Evolutionary conservation across 2,888 invertebrate genomes (phyloP).

Genomic region (Julus scandinavius): DNA sequence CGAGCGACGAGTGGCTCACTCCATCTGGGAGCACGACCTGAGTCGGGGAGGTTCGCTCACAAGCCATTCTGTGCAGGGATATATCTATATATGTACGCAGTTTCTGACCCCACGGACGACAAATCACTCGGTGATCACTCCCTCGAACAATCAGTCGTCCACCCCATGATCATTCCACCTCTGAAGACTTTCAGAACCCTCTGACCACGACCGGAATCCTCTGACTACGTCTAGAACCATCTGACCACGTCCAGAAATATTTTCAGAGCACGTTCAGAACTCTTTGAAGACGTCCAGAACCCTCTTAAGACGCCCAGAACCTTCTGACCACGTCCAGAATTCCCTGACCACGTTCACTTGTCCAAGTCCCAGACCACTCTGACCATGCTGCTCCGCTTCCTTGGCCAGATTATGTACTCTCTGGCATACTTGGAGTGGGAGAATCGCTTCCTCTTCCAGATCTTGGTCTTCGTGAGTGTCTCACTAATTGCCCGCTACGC

Average conservation of each 20-base stretch:
- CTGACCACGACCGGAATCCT: no score
- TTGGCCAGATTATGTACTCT: not conserved
- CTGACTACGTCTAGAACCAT: no score
- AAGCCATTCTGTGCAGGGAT: not conserved
- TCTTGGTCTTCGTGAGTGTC: constrained; percentile 47
- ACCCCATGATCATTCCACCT: not conserved
- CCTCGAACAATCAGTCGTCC: not conserved
- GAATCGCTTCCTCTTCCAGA: not conserved
- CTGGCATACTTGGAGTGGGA: constrained; percentile 1
- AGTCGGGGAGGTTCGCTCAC: not conserved
- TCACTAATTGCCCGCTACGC: not conserved
- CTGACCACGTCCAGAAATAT: no score
- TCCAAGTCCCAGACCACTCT: not conserved
- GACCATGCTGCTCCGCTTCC: not conserved
- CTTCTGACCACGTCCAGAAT: no score
- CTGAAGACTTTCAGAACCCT: no score
- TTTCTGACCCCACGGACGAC: not conserved
- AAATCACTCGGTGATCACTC: not conserved
- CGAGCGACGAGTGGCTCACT: not conserved
- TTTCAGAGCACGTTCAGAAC: no score
- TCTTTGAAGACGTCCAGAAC: no score
- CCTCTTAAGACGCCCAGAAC: no score
- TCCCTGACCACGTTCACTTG: no score
- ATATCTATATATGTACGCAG: no score
- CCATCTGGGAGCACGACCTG: constrained; percentile 10